These are phyloP conservation scores for Drosophila mayaguana DNA, from an alignment of 2,888 invertebrate species.

Conservation along the genomic window DNA sequence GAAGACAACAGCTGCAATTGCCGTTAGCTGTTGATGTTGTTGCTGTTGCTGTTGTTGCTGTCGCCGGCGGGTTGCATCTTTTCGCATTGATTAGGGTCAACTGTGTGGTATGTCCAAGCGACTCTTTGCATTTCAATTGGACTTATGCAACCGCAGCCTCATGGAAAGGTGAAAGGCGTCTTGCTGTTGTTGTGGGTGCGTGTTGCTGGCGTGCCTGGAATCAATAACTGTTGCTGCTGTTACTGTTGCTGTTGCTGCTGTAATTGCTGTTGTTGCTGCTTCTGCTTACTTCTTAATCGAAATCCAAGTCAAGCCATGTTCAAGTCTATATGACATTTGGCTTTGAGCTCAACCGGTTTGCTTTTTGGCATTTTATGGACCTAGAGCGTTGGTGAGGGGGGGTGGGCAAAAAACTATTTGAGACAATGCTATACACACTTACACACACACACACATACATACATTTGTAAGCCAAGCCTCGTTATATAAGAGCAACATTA, in stretches of 20 bases:
- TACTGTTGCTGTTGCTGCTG: slow-evolving; percentile 10
- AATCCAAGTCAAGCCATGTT: slow-evolving; percentile 51
- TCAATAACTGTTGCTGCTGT: slow-evolving; percentile 45
- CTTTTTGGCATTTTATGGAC: slow-evolving; percentile 15
- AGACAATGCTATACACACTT: slow-evolving; percentile 28
- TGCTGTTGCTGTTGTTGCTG: slow-evolving; percentile 16
- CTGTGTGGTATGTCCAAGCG: slow-evolving; percentile 48
- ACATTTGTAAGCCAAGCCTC: slow-evolving; percentile 7
- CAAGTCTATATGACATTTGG: slow-evolving; percentile 53
- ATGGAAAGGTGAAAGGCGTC: slow-evolving; percentile 71
- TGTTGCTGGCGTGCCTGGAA: slow-evolving; percentile 54
- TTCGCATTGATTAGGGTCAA: slow-evolving; percentile 67
- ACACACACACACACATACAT: not conserved
- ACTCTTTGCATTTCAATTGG: slow-evolving; percentile 62
- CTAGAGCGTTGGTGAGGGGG: not conserved
- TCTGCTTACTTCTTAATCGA: slow-evolving; percentile 47
- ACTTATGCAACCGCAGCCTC: slow-evolving; percentile 60
- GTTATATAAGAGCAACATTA: slow-evolving; percentile 62
- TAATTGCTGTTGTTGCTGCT: slow-evolving; percentile 1
- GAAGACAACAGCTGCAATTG: slow-evolving; percentile 21
- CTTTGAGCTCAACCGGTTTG: slow-evolving; percentile 18
- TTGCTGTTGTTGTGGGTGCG: slow-evolving; percentile 52
- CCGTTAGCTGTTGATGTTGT: slow-evolving; percentile 14
- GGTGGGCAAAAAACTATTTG: slow-evolving; percentile 17
- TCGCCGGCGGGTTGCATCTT: slow-evolving; percentile 53